A percentile compares a stretch with the other conserved stretches of the same genome.
Conservation (phyloP, 2,113 vertebrate species). For the Haplochromis burtoni region DNA sequence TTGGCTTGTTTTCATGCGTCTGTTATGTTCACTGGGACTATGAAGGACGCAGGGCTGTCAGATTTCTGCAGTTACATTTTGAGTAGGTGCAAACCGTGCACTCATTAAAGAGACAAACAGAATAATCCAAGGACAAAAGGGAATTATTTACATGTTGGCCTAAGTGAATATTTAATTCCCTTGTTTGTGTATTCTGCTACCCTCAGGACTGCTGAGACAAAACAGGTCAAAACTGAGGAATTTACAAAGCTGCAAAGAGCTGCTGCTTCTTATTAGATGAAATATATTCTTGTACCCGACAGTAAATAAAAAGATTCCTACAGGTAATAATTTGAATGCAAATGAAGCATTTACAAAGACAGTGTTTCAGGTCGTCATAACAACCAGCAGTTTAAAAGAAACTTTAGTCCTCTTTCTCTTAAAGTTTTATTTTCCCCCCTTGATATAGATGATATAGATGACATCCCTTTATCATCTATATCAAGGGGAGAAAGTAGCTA, state of each 20-base stretch:
- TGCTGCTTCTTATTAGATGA: not conserved
- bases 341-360: not conserved
- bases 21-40: not conserved
- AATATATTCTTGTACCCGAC: not conserved
- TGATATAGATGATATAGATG: not conserved
- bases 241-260: not conserved
- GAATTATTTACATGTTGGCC: not conserved
- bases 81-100: not conserved
- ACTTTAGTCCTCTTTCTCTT: not conserved
- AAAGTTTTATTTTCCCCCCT: not conserved
- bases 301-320: not conserved
- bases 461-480: not conserved
- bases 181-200: not conserved
- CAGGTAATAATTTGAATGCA: not conserved
- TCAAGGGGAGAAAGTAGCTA: not conserved
- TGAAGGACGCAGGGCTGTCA: not conserved
- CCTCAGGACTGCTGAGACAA: not conserved
- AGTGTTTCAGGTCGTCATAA: not conserved
- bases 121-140: slow-evolving; percentile 3
- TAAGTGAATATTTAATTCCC: slow-evolving; percentile 2
- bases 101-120: not conserved
- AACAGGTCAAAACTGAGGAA: not conserved
- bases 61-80: not conserved
- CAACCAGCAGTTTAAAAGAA: not conserved
- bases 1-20: not conserved